A percentile compares a stretch with the other conserved stretches of the same genome.
Conservation (phyloP, 2,113 vertebrate species). For the Pagrus major region DNA sequence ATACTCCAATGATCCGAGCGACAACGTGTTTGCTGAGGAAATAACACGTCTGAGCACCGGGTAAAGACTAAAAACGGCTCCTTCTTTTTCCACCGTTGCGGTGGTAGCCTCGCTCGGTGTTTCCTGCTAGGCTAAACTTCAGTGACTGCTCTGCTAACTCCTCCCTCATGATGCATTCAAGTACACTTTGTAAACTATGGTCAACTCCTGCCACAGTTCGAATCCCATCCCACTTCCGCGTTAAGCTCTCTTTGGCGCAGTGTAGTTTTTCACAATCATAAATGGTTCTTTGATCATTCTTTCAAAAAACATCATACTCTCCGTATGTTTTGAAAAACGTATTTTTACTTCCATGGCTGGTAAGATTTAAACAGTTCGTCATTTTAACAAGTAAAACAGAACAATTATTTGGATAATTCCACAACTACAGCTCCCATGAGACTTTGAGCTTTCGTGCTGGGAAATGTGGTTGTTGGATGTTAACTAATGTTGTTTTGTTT, state of each 20-base stretch:
- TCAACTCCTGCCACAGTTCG: not conserved
- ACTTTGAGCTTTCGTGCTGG: not conserved
- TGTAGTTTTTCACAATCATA: not conserved
- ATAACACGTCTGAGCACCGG: not conserved
- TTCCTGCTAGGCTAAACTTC: conserved; percentile 81
- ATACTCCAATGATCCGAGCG: not conserved
- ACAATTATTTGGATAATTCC: not conserved
- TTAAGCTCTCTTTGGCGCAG: not conserved
- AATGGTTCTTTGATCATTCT: not conserved
- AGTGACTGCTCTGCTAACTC: conserved; percentile 68
- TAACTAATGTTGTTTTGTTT: not conserved
- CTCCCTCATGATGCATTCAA: conserved; percentile 71
- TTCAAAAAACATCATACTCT: not conserved
- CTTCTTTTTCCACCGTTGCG: conserved; percentile 29
- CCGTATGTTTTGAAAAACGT: not conserved
- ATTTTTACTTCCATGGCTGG: not conserved
- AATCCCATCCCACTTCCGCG: conserved; percentile 24
- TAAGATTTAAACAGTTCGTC: not conserved
- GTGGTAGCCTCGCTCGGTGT: conserved; percentile 65
- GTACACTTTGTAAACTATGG: conserved; percentile 22
- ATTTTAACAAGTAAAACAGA: not conserved
- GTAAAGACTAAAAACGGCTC: conserved; percentile 5
- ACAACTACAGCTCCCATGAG: not conserved
- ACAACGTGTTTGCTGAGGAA: not conserved
- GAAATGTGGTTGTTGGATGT: not conserved